Evolutionary conservation across 1,140 invertebrate genomes (phyloP).

Genomic region (Drosophila jambulina): DNA sequence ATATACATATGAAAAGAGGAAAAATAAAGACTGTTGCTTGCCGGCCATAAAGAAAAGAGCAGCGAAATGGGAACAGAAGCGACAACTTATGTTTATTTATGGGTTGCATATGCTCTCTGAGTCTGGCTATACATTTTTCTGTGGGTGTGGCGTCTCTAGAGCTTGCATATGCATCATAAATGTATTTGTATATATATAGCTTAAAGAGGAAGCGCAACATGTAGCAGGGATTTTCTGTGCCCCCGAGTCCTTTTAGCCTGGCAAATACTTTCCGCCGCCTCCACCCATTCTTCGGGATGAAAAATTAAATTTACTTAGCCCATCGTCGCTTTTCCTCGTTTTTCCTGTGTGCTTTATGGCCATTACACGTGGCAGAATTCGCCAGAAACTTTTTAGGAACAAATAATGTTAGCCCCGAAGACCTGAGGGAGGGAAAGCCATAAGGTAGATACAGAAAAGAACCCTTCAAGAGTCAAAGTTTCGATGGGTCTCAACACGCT

Average conservation of each 20-base stretch:
- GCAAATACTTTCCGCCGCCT: slow-evolving; percentile 30
- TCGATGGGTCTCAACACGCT: slow-evolving; percentile 23
- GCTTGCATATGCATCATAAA: slow-evolving; percentile 24
- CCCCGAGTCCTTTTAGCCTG: slow-evolving; percentile 24
- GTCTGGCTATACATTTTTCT: slow-evolving; percentile 24
- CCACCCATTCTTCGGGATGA: slow-evolving; percentile 9
- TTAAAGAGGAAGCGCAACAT: slow-evolving; percentile 56
- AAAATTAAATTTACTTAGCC: slow-evolving; percentile 49
- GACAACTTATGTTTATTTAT: slow-evolving; percentile 78
- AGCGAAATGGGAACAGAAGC: slow-evolving; percentile 51
- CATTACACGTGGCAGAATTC: slow-evolving; percentile 45
- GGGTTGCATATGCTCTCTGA: slow-evolving; percentile 56
- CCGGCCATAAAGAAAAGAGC: slow-evolving; percentile 43
- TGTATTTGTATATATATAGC: slow-evolving; percentile 2
- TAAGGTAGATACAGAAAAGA: slow-evolving; percentile 5
- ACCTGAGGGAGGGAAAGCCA: neutral
- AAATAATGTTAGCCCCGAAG: slow-evolving; percentile 10
- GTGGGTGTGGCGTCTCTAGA: slow-evolving; percentile 26
- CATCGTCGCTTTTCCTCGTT: slow-evolving; percentile 8
- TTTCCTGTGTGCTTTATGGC: slow-evolving; percentile 35
- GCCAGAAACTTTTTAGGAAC: slow-evolving; percentile 31
- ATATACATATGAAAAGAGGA: slow-evolving; percentile 15
- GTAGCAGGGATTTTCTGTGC: slow-evolving; percentile 42
- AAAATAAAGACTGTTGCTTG: slow-evolving; percentile 59
- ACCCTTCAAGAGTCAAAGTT: slow-evolving; percentile 23